Base-by-base conservation (phyloP, 2,888 invertebrate species). In the Idaea dimidiata region DNA sequence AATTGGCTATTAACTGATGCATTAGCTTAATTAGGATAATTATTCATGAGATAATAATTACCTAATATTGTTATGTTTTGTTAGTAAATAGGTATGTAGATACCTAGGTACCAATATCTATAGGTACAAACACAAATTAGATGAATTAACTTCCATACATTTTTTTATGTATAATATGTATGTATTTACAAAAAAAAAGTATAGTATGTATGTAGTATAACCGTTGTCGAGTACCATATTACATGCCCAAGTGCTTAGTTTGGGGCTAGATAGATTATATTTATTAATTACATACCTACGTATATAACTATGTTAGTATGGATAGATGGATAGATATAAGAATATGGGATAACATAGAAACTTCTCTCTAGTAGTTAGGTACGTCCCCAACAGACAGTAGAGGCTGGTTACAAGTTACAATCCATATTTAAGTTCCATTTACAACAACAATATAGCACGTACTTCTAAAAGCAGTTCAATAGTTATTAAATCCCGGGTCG, bases 1-100 rank as follows among this genome's bases (percentile, higher is more conserved):
- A 59, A 43, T 43, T 43, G 67, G 60, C 66, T 73, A 73, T 76
- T 76, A 75, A 60, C 66, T 62, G 68, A 65, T 70, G 69, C 74
- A 78, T 77, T 77, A 78, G 72, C 71, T 59, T 77, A 78, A 77
- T 75, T 68, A 66, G 24, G 63, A 73, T 77, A 69, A 75, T 74
- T 77, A 77, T 78, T 78, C 77, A 77, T 77, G 77, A 68, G 16
- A 16, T 62, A 58, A 71, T 60, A 63, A 56, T 17, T 63, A 32
- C 59, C 55, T 24, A 57, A 3, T 43, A 16, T 55, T 7, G 54
- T 55, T 10, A 55, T 6, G 17, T 16, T 55, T 55, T 16, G 17
- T 55, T 8, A 17, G 54, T 55, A 55, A 8, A 16, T 55, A 55
- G 8, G 10, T 43, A 8, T 43, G 3, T 14, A 10, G 43, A 16